phyloP scores from a whole-genome alignment of 2,888 invertebrate species.

The Cosmopolites sordidus region DNA sequence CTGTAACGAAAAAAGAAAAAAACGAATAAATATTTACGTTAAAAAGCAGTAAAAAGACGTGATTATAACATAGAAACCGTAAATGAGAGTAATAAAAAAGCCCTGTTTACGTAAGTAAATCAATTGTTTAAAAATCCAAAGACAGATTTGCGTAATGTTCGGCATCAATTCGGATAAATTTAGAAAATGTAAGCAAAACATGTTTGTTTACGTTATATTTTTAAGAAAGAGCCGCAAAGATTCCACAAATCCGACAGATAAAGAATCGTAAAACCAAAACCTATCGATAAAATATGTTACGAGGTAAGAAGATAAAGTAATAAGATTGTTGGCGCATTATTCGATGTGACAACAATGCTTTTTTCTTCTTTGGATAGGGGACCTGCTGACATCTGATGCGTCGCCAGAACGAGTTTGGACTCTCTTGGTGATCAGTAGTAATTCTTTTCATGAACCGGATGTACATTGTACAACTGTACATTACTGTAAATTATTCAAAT shows the following conservation, averaged over 20 bases:
- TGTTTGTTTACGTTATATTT: slow-evolving; percentile 35
- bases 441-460: no score
- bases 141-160: slow-evolving; percentile 30
- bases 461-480: no score
- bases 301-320: no score
- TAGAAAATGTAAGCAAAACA: slow-evolving; percentile 34
- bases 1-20: slow-evolving; percentile 45
- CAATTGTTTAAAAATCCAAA: slow-evolving; percentile 29
- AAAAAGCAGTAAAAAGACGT: slow-evolving; percentile 10
- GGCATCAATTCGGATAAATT: slow-evolving; percentile 31
- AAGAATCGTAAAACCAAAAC: slow-evolving; percentile 19
- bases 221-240: slow-evolving; percentile 30
- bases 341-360: no score
- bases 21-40: slow-evolving; percentile 6
- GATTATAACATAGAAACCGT: slow-evolving; percentile 18
- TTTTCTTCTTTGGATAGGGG: no score
- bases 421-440: no score
- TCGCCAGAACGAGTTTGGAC: no score
- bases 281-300: slow-evolving; percentile 17
- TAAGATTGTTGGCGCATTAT: no score
- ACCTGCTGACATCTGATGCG: no score
- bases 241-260: slow-evolving; percentile 28
- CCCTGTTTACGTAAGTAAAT: slow-evolving; percentile 28
- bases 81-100: slow-evolving; percentile 28
- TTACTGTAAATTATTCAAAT: no score